These are phyloP conservation scores for Pterois miles DNA, from an alignment of 2,797 vertebrate species.

Conservation along the genomic window DNA sequence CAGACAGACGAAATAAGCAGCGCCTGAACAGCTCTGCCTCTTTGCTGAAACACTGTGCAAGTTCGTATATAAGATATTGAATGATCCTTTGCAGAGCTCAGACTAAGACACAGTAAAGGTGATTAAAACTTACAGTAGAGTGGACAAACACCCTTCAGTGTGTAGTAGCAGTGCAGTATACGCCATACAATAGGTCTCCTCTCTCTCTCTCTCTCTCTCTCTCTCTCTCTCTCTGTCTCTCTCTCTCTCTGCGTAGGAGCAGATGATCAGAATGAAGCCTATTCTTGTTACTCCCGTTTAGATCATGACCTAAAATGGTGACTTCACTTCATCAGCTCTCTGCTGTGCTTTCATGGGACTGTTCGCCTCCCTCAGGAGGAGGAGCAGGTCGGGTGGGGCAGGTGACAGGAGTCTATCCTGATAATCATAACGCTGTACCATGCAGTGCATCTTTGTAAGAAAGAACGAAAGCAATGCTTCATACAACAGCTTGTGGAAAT, in stretches of 20 bases:
- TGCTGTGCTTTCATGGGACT: slow-evolving; percentile 48
- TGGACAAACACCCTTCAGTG: slow-evolving; percentile 53
- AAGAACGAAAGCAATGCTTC: neutral
- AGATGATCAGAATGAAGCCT: slow-evolving; percentile 73
- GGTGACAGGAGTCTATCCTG: slow-evolving; percentile 22
- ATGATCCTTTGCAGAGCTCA: slow-evolving; percentile 22
- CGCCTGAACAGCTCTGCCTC: slow-evolving; percentile 6
- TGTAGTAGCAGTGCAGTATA: slow-evolving; percentile 6
- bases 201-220: slow-evolving; percentile 14
- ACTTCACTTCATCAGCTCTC: slow-evolving; percentile 77
- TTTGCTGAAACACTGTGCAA: neutral
- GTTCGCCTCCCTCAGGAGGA: slow-evolving; percentile 40
- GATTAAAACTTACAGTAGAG: slow-evolving; percentile 57
- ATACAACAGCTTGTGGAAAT: neutral
- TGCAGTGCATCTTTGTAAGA: neutral
- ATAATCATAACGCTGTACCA: neutral
- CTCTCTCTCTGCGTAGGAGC: slow-evolving; percentile 46
- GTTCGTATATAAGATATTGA: neutral
- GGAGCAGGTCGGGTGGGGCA: slow-evolving; percentile 50
- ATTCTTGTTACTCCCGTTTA: slow-evolving; percentile 70
- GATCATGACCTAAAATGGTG: slow-evolving; percentile 78
- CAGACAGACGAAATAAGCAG: neutral
- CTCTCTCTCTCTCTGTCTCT: slow-evolving; percentile 13
- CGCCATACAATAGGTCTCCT: slow-evolving; percentile 56
- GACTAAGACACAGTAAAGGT: slow-evolving; percentile 41